Evolutionary conservation across 1,140 invertebrate species (phyloP).

Genomic region (Habropoda laboriosa): DNA sequence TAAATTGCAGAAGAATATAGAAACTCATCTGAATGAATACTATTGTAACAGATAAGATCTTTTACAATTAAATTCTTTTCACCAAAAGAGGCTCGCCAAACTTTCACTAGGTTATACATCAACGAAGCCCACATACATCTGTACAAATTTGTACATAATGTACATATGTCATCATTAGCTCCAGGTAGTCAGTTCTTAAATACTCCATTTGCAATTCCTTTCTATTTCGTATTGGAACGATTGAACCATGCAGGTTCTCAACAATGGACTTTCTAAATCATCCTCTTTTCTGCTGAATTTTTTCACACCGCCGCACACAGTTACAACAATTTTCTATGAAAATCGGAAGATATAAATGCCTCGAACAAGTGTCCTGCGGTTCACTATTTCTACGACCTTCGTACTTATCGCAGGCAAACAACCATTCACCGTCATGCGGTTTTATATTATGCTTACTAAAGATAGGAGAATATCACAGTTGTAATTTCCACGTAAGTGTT

Average conservation of each 20-base stretch:
- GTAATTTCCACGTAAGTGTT: background rate
- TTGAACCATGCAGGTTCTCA: background rate
- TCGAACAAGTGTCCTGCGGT: background rate
- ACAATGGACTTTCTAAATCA: constrained; percentile 1
- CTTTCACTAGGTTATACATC: no score
- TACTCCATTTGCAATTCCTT: constrained; percentile 35
- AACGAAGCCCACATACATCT: no score
- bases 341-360: background rate
- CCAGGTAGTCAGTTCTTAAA: background rate
- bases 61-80: no score
- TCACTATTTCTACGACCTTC: constrained; percentile 22
- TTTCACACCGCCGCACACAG: no score
- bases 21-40: no score
- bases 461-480: background rate
- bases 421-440: constrained; percentile 9
- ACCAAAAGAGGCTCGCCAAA: no score
- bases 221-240: constrained; percentile 1
- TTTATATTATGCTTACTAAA: background rate
- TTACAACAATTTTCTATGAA: background rate
- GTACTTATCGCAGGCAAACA: constrained; percentile 43
- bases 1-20: no score
- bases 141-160: background rate
- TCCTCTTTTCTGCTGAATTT: background rate
- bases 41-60: no score
- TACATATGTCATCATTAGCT: background rate